These are phyloP conservation scores for Cydia splendana DNA, from an alignment of 1,140 invertebrate species.

Conservation along the genomic window DNA sequence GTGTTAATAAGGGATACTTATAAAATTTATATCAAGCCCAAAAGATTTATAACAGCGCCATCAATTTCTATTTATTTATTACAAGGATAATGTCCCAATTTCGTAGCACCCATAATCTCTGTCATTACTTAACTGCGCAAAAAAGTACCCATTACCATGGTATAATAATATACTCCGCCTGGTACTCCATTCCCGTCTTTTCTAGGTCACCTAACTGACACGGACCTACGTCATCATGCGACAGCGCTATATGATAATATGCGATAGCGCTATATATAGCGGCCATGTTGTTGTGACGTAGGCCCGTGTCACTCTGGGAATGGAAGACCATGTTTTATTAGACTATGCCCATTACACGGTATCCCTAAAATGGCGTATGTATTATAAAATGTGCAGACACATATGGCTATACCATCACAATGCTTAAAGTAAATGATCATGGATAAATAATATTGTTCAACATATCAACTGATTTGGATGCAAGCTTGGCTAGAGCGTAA, in stretches of 20 bases:
- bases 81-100: neutral
- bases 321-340: no score
- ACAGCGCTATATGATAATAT: no score
- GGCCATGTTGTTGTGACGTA: no score
- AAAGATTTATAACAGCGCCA: neutral
- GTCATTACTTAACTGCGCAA: neutral
- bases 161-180: no score
- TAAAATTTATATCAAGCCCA: no score
- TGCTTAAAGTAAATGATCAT: neutral
- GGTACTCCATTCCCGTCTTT: no score
- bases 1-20: no score
- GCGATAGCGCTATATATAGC: no score
- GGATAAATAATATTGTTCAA: neutral
- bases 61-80: neutral
- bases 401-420: neutral
- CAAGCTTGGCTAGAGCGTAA: neutral
- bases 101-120: neutral
- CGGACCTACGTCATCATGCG: no score
- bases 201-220: no score
- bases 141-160: neutral
- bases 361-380: slow-evolving; percentile 2
- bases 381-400: neutral
- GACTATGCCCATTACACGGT: neutral
- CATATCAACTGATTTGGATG: neutral
- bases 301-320: no score